These are phyloP conservation scores for Mythimna ferrago DNA, from an alignment of 2,888 invertebrate genomes.

Conservation along the genomic window DNA sequence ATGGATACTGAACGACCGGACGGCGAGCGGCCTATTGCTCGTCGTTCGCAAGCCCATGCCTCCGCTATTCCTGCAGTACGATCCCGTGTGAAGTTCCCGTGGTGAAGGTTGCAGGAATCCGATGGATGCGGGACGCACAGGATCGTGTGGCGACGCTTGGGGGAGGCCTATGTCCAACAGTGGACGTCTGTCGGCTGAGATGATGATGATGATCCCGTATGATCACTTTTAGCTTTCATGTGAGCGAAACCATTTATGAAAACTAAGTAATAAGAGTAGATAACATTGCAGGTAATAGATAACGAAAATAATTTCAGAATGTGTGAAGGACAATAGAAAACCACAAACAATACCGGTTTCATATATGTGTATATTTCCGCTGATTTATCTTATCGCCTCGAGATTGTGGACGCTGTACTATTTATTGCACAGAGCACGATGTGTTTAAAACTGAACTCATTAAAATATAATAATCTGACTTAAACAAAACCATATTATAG, in stretches of 20 bases:
- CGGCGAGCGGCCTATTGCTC: too few relatives aligned
- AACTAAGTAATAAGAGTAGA: neutral
- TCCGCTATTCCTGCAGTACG: too few relatives aligned
- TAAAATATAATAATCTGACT: neutral
- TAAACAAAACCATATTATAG: neutral
- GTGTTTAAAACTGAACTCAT: slow-evolving; percentile 1
- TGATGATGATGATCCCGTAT: too few relatives aligned
- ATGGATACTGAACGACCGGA: too few relatives aligned
- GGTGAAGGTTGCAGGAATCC: too few relatives aligned
- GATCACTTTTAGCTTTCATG: neutral
- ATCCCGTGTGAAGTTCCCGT: too few relatives aligned
- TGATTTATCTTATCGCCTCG: slow-evolving; percentile 39
- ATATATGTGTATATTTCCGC: slow-evolving; percentile 18
- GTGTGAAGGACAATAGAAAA: slow-evolving; percentile 1
- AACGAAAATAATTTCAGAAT: neutral
- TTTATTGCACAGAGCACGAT: neutral
- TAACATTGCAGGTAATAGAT: neutral
- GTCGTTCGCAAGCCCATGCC: too few relatives aligned
- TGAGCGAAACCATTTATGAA: neutral
- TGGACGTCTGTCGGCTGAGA: too few relatives aligned
- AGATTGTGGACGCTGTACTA: slow-evolving; percentile 3
- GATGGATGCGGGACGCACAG: too few relatives aligned
- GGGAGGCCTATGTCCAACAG: too few relatives aligned
- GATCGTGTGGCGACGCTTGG: too few relatives aligned
- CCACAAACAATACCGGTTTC: slow-evolving; percentile 25